A percentile compares a stretch with the other conserved stretches of the same genome.
These are phyloP conservation scores for Anas acuta DNA, from an alignment of 2,797 vertebrate genomes.

Conservation along the genomic window DNA sequence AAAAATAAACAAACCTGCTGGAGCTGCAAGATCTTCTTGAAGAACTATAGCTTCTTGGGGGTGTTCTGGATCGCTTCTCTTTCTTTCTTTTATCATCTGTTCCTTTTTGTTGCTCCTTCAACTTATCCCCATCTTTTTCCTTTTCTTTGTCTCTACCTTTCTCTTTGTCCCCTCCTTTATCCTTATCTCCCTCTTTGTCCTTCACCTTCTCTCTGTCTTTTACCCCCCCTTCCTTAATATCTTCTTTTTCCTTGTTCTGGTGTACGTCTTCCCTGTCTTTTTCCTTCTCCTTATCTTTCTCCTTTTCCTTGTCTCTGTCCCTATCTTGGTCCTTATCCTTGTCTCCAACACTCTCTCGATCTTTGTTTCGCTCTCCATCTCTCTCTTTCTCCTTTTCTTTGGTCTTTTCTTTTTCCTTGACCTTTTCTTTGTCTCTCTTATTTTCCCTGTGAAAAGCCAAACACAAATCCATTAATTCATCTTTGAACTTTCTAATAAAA, in stretches of 20 bases:
- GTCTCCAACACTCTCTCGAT: not conserved
- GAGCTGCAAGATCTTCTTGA: conserved; percentile 78
- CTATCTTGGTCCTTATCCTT: conserved; percentile 66
- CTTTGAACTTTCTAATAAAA: conserved; percentile 5
- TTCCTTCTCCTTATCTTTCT: not conserved
- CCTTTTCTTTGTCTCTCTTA: conserved; percentile 75
- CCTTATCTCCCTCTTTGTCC: too few species aligned
- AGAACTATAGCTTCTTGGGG: conserved; percentile 76
- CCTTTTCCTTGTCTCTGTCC: not conserved
- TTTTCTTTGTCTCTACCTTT: not conserved
- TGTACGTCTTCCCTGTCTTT: not conserved
- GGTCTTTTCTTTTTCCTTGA: conserved; percentile 72
- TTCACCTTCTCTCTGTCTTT: not conserved
- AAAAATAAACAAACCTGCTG: conserved; percentile 78
- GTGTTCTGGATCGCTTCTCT: conserved; percentile 79
- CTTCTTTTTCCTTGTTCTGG: not conserved
- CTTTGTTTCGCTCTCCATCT: conserved; percentile 38
- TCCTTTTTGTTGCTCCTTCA: conserved; percentile 53
- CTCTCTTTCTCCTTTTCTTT: conserved; percentile 76
- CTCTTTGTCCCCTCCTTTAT: not conserved
- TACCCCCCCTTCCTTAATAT: not conserved
- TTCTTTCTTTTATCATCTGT: conserved; percentile 76
- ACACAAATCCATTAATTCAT: not conserved
- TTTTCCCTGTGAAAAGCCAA: conserved; percentile 76
- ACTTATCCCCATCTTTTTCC: not conserved